phyloP scores from a whole-genome alignment of 1,140 invertebrate genomes.

The Dinoponera quadriceps region DNA sequence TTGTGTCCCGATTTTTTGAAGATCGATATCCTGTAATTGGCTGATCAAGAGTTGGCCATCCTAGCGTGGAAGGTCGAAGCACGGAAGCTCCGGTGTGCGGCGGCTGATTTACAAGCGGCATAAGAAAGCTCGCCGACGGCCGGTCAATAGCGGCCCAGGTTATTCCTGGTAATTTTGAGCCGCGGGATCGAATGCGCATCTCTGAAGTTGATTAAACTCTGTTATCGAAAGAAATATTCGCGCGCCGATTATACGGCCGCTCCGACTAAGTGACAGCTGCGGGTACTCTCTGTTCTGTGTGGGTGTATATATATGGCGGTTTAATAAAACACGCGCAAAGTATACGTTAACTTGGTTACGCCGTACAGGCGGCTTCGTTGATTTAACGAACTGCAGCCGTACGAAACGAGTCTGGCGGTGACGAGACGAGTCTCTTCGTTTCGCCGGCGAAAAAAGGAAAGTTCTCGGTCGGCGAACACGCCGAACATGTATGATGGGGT shows the following conservation, averaged over 20 bases:
- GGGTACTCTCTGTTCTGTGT: neutral
- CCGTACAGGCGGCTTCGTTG: conserved; percentile 27
- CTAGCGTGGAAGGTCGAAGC: no score
- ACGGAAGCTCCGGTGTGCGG: no score
- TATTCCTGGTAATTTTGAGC: neutral
- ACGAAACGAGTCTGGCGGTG: conserved; percentile 49
- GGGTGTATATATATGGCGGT: neutral
- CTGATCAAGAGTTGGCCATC: no score
- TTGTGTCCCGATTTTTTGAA: no score
- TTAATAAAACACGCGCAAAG: conserved; percentile 51
- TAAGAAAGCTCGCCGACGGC: neutral
- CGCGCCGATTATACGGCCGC: neutral
- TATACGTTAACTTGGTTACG: conserved; percentile 46
- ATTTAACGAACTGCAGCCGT: conserved; percentile 29
- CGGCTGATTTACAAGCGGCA: no score
- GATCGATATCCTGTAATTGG: no score
- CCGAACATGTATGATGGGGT: conserved; percentile 29
- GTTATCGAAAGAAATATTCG: conserved; percentile 33
- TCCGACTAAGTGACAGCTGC: conserved; percentile 14
- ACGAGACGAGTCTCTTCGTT: conserved; percentile 27
- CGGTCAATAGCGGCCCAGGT: neutral
- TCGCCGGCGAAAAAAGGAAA: conserved; percentile 7
- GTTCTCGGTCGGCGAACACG: conserved; percentile 9
- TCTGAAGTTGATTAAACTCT: conserved; percentile 31
- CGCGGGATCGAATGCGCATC: neutral